These are phyloP conservation scores for Brachystomella parvula DNA, from an alignment of 1,140 invertebrate genomes.

Conservation along the genomic window DNA sequence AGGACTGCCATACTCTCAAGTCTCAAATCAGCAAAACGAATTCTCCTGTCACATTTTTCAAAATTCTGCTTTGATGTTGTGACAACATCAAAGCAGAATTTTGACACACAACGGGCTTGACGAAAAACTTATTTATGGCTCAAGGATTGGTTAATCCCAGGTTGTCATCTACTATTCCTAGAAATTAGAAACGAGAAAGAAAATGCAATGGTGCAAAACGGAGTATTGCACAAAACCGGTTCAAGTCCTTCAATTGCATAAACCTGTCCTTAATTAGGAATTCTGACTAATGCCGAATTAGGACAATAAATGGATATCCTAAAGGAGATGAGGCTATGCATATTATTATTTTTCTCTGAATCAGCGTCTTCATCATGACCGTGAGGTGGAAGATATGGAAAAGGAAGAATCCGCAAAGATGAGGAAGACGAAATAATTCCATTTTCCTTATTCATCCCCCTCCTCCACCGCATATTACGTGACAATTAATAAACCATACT, in stretches of 20 bases:
- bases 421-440: neutral
- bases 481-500: conserved; percentile 7
- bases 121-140: too few relatives aligned
- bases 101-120: too few relatives aligned
- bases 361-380: neutral
- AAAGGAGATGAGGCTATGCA: neutral
- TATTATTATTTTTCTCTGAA: neutral
- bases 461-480: conserved; percentile 8
- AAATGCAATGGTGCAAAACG: neutral
- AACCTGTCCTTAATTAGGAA: neutral
- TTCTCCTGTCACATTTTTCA: too few relatives aligned
- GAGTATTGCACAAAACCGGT: neutral
- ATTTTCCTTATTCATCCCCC: conserved; percentile 7
- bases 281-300: neutral
- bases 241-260: neutral
- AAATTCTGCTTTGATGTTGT: too few relatives aligned
- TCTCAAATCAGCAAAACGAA: too few relatives aligned
- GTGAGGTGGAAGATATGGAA: neutral
- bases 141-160: too few relatives aligned
- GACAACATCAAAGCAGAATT: too few relatives aligned
- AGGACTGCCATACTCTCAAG: too few relatives aligned
- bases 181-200: neutral
- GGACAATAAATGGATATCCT: neutral
- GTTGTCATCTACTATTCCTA: too few relatives aligned
- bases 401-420: neutral